Evolutionary conservation across 2,113 vertebrate genomes (phyloP), one percentile per base, ranked within the genome.

Genomic region (Aplodontia rufa): DNA sequence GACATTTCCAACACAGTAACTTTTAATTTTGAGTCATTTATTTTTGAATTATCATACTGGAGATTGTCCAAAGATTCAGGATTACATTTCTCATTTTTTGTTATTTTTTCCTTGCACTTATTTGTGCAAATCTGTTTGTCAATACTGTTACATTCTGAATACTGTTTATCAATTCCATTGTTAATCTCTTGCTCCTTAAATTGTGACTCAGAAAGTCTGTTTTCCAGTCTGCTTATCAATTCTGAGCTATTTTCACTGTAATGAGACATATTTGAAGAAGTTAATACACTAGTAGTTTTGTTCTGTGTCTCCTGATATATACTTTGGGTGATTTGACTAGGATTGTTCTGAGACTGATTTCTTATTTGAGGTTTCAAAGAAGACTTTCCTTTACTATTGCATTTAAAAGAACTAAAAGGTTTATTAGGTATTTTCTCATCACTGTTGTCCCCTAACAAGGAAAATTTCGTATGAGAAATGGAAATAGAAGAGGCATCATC

Each of bases 351-450:
- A 97, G 98, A 96, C 42, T 99, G 97, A 97, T 98, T 99, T 97
- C 98, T 99, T 66, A 98, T 97, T n/a, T 99, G 98, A 79, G 98
- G 98, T 97, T 99, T 99, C 42, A 98, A 98, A 96, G 99, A 99
- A 37, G 94, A 94, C 95, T 98, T 98, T 62, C 80, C 98, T 98
- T 97, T 98, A 93, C 89, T 98, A 97, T 95, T 98, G 93, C 92
- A 97, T 97, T 95, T 98, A 76, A 97, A 98, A 94, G 98, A 98
- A 94, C 95, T 98, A 74, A 98, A 37, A 22, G 98, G 98, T 64
- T 99, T 99, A 95, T 98, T 98, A 79, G 98, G 98, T 74, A 98
- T 97, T 96, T 97, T 98, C 62, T 98, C 98, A 96, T 98, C 98
- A 91, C 47, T 96, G 79, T n/a, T 97, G 74, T 98, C 99, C 98